Conservation (phyloP, 2,797 vertebrate species). For the Enteromius paludinosus region DNA sequence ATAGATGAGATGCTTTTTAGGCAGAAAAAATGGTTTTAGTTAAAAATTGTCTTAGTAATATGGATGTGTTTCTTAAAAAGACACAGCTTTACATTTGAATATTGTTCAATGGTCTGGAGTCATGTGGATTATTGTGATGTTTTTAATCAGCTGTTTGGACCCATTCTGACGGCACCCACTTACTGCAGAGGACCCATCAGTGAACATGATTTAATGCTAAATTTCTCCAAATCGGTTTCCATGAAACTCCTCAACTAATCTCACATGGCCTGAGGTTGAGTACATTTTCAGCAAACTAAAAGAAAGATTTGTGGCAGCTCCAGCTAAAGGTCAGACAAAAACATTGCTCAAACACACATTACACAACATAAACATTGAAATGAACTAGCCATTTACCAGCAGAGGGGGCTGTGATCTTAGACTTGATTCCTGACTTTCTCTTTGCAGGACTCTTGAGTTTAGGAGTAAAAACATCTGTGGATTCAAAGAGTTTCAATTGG, state of each 20-base stretch:
- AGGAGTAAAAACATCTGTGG: background rate
- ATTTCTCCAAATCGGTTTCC: background rate
- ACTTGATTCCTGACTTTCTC: background rate
- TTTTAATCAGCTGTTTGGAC: background rate
- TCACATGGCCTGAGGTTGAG: background rate
- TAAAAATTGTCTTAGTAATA: background rate
- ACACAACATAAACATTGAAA: background rate
- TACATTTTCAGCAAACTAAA: background rate
- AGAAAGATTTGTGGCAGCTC: background rate
- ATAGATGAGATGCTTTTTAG: background rate
- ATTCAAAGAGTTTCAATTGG: background rate
- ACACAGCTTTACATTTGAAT: background rate
- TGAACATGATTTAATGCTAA: background rate
- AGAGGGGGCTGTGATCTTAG: constrained; percentile 5
- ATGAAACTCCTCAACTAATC: background rate
- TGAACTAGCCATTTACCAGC: background rate
- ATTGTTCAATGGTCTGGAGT: background rate
- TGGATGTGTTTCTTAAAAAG: background rate
- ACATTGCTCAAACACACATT: background rate
- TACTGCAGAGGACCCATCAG: background rate
- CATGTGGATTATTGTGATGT: background rate
- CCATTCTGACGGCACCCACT: constrained; percentile 1
- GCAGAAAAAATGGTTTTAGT: background rate
- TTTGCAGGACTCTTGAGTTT: constrained; percentile 1
- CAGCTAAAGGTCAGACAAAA: background rate